phyloP scores from a whole-genome alignment of 2,797 vertebrate species.

The Hippoglossus hippoglossus region DNA sequence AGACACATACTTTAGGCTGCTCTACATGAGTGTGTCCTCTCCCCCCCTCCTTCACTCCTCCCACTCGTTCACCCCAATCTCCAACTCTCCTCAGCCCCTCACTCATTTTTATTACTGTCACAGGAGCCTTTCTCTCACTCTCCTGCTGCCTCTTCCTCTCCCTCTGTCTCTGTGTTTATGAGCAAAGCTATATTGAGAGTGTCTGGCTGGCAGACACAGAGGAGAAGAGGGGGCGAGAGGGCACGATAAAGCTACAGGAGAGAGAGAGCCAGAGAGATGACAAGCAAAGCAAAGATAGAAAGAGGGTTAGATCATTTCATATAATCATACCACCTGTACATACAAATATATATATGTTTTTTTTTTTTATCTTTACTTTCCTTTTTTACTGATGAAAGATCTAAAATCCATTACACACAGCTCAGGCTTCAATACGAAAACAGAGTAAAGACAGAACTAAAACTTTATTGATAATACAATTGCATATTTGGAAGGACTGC shows the following conservation, averaged over 20 bases:
- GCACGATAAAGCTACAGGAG: slow-evolving; percentile 56
- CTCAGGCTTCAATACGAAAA: no score
- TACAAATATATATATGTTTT: neutral
- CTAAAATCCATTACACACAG: no score
- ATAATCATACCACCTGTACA: neutral
- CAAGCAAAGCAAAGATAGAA: slow-evolving; percentile 17
- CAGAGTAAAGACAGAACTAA: no score
- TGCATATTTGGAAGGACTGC: no score
- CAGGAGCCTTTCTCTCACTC: slow-evolving; percentile 68
- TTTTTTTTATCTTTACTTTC: no score
- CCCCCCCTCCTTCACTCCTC: slow-evolving; percentile 65
- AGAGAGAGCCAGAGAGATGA: slow-evolving; percentile 7
- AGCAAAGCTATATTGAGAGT: slow-evolving; percentile 91
- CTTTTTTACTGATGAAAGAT: no score
- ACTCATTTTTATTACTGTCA: slow-evolving; percentile 79
- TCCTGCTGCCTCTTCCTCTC: slow-evolving; percentile 47
- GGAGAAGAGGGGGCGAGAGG: slow-evolving; percentile 71
- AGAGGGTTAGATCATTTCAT: slow-evolving; percentile 20
- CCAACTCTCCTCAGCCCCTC: slow-evolving; percentile 70
- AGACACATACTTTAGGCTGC: slow-evolving; percentile 40
- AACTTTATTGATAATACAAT: neutral
- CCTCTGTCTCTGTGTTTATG: slow-evolving; percentile 85
- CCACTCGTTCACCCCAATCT: slow-evolving; percentile 76
- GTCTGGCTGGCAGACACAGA: slow-evolving; percentile 86
- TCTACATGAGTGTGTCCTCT: slow-evolving; percentile 61